These are phyloP conservation scores for Araneus ventricosus DNA, from an alignment of 1,140 invertebrate genomes.

Conservation along the genomic window DNA sequence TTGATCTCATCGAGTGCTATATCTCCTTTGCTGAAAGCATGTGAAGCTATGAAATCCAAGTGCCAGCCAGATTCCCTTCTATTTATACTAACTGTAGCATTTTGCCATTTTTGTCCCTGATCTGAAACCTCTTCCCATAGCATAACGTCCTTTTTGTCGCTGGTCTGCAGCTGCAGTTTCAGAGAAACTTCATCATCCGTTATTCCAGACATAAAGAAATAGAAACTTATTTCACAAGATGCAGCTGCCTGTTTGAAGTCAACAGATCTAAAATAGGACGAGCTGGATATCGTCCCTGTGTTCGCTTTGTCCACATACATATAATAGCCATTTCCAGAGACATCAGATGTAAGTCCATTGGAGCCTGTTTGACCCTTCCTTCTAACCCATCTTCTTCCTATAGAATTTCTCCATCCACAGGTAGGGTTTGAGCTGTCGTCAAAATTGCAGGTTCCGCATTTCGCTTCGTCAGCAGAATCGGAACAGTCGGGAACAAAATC, in stretches of 20 bases:
- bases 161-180: constrained; percentile 33
- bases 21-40: constrained; percentile 56
- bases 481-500: constrained; percentile 75
- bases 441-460: constrained; percentile 74
- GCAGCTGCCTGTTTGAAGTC: constrained; percentile 48
- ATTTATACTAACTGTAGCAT: constrained; percentile 46
- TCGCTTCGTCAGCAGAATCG: constrained; percentile 73
- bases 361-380: constrained; percentile 26
- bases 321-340: constrained; percentile 62
- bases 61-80: constrained; percentile 58
- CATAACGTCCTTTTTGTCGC: constrained; percentile 22
- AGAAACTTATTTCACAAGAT: constrained; percentile 66
- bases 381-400: constrained; percentile 66
- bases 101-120: constrained; percentile 66
- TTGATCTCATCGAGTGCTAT: constrained; percentile 73
- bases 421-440: constrained; percentile 54
- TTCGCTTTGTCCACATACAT: constrained; percentile 66
- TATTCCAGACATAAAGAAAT: constrained; percentile 70
- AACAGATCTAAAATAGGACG: constrained; percentile 48
- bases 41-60: constrained; percentile 73
- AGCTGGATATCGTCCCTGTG: constrained; percentile 38
- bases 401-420: constrained; percentile 75
- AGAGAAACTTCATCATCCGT: constrained; percentile 54
- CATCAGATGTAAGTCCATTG: constrained; percentile 59
- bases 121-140: constrained; percentile 57